These are phyloP conservation scores for Hyposmocoma kahamanoa DNA, from an alignment of 1,140 invertebrate species.

Conservation along the genomic window DNA sequence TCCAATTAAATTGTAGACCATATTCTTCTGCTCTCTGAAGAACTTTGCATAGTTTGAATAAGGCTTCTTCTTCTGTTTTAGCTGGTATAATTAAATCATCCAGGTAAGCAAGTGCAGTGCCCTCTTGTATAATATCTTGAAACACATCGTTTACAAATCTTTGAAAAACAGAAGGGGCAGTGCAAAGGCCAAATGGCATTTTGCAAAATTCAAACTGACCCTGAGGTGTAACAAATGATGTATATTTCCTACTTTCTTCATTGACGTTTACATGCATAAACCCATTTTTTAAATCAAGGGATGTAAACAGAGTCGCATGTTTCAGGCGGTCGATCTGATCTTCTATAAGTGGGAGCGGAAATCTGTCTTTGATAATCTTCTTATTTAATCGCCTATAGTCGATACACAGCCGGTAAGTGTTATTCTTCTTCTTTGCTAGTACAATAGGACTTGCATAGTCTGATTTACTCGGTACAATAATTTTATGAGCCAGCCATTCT, in stretches of 20 bases:
- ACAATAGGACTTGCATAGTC: conserved; percentile 30
- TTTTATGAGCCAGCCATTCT: conserved; percentile 26
- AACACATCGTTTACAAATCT: conserved; percentile 28
- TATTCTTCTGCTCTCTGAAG: conserved; percentile 9
- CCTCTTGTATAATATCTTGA: conserved; percentile 11
- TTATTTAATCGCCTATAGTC: conserved; percentile 70
- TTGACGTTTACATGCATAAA: conserved; percentile 67
- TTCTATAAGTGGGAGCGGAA: not conserved
- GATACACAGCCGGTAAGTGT: conserved; percentile 46
- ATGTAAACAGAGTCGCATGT: conserved; percentile 49
- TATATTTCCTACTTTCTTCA: conserved; percentile 43
- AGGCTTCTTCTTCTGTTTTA: conserved; percentile 16
- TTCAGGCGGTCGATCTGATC: conserved; percentile 10
- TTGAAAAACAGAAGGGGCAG: conserved; percentile 41
- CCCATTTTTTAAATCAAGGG: conserved; percentile 63
- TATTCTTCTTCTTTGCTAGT: conserved; percentile 30
- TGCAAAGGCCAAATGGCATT: conserved; percentile 38
- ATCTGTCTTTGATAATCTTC: conserved; percentile 11
- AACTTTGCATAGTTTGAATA: conserved; percentile 20
- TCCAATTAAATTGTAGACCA: conserved; percentile 14
- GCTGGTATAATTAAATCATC: conserved; percentile 23
- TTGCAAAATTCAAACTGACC: conserved; percentile 36
- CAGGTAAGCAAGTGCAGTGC: conserved; percentile 12
- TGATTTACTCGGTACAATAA: conserved; percentile 33
- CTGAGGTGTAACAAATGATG: conserved; percentile 45